These are phyloP conservation scores for Mustela nigripes DNA, from an alignment of 2,113 vertebrate species.

Conservation along the genomic window DNA sequence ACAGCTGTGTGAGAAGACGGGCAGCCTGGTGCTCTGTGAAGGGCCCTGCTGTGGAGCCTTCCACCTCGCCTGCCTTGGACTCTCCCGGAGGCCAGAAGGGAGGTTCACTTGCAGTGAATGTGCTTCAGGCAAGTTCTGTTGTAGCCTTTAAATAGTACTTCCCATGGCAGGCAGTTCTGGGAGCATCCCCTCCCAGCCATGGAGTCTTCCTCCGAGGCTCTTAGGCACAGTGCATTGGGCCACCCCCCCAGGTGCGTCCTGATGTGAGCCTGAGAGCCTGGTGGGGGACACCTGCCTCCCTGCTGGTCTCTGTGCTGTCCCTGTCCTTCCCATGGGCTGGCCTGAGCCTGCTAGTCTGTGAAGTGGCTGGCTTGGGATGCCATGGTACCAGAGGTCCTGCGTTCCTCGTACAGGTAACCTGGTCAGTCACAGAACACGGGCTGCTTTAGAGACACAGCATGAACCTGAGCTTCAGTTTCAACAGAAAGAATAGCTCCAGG, in stretches of 20 bases:
- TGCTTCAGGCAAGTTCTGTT: slow-evolving; percentile 91
- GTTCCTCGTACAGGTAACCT: neutral
- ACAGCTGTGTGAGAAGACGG: slow-evolving; percentile 95
- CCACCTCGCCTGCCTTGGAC: slow-evolving; percentile 94
- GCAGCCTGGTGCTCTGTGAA: slow-evolving; percentile 95
- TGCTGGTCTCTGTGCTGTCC: neutral
- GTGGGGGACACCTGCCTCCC: neutral
- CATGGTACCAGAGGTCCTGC: too few species aligned
- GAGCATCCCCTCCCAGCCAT: neutral
- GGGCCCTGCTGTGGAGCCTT: slow-evolving; percentile 96
- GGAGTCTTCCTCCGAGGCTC: neutral
- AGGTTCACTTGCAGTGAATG: slow-evolving; percentile 95
- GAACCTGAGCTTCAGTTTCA: neutral
- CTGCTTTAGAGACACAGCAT: neutral
- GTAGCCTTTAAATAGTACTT: neutral
- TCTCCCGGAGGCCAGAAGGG: slow-evolving; percentile 89
- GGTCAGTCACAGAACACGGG: neutral
- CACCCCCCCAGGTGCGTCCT: neutral
- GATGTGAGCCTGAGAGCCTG: neutral
- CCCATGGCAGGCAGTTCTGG: neutral
- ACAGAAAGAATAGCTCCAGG: neutral
- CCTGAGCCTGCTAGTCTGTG: neutral
- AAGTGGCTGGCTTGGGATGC: accelerated
- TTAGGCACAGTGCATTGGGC: neutral
- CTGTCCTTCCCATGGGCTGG: neutral